Base-by-base conservation (phyloP, 2,888 invertebrate genomes). In the Aspidiotus rigidus region DNA sequence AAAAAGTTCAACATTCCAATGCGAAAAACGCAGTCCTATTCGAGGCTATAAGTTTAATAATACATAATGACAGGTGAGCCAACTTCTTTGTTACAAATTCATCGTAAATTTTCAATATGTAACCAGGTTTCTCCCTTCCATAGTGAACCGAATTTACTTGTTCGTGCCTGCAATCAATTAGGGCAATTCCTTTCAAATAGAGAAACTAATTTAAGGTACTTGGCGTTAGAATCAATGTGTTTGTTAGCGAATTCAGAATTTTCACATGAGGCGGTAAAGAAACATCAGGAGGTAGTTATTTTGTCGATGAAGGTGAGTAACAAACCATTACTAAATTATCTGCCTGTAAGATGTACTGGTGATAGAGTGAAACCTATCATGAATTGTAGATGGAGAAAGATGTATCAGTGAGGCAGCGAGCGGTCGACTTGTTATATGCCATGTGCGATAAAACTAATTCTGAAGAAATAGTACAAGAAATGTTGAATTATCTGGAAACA, bases 391-490 rank as follows among this genome's bases (percentile, higher is more conserved):
- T 96, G 87, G 98, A 98, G 78, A 90, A 97, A 76, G 98, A 98
- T 81, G 96, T 98, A 0, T 96, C 95, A 57, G 98, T 99, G 1
- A 84, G 98, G 73, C 98, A 98, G 78, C 90, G 97, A 78, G 98
- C 98, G 66, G 98, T 99, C 3, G 99, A 99, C 80, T 82, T 99
- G 71, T 81, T 99, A 2, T 99, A 99, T 81, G 99, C 99, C 56
- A 99, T 99, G 99, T 99, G 99, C 81, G 99, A 99, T 80, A 91
- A 96, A 77, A 93, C 93, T 74, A 99, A 99, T 81, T 96, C 98
- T 28, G 96, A 96, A 79, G 96, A 98, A 82, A 99, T 99, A 78
- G 99, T 99, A 7, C 94, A 95, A 77, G 99, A 99, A 81, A 99
- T 99, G 99, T 82, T 99, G 74, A 92, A 94, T 77, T 99, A 99